These are phyloP conservation scores for Platanista minor DNA, from an alignment of 2,113 vertebrate species.

Conservation along the genomic window DNA sequence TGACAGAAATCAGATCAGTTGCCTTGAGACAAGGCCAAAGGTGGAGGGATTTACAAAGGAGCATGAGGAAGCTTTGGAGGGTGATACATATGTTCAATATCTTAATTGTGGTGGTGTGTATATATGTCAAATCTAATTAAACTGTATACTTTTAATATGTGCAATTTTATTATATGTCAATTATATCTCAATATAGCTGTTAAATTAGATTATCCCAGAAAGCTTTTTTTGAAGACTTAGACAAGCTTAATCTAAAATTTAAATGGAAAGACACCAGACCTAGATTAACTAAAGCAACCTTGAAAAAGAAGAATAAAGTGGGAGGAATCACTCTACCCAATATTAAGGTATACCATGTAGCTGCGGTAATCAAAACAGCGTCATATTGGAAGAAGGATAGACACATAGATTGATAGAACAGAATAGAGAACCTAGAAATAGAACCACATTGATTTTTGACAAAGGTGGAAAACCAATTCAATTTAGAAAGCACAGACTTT, in stretches of 20 bases:
- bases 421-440: not conserved
- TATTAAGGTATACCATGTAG: not conserved
- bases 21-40: not conserved
- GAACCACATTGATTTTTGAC: too few relatives aligned
- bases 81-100: not conserved
- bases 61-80: not conserved
- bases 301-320: not conserved
- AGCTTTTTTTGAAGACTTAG: not conserved
- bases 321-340: not conserved
- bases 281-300: not conserved
- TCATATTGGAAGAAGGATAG: not conserved
- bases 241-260: slow-evolving; percentile 28
- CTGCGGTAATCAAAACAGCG: not conserved
- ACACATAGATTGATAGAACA: not conserved
- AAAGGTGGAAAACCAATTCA: too few relatives aligned
- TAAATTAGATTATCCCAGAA: not conserved
- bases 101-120: not conserved
- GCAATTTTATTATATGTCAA: not conserved
- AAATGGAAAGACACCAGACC: not conserved
- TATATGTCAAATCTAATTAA: not conserved
- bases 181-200: not conserved
- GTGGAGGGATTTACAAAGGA: not conserved
- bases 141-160: not conserved
- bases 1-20: not conserved
- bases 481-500: too few relatives aligned